Evolutionary conservation across 1,140 invertebrate species (phyloP).

Genomic region (Heliothis virescens): DNA sequence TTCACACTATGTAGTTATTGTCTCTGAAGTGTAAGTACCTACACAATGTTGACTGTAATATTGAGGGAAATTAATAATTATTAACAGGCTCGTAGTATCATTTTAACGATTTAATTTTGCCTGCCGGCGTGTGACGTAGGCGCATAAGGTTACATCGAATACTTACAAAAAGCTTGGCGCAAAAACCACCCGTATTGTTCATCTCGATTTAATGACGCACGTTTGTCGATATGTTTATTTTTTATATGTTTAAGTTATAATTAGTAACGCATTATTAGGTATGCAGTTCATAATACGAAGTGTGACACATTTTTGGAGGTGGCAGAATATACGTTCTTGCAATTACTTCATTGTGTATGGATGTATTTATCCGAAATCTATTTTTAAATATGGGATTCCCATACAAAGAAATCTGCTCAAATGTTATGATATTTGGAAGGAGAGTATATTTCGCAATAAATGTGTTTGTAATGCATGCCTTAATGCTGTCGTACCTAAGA

Average conservation of each 20-base stretch:
- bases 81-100: background rate
- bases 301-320: no score
- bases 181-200: no score
- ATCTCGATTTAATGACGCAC: background rate
- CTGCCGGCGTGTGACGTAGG: background rate
- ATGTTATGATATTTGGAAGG: background rate
- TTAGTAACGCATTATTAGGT: no score
- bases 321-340: no score
- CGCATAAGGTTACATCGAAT: background rate
- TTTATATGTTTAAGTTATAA: no score
- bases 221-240: background rate
- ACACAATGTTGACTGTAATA: background rate
- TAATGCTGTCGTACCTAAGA: background rate
- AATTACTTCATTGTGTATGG: no score
- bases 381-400: no score
- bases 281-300: no score
- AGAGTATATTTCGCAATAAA: slow-evolving; percentile 2
- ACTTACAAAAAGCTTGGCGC: no score
- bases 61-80: background rate
- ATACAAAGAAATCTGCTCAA: background rate
- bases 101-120: background rate
- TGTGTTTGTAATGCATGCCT: slow-evolving; percentile 9
- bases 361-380: no score
- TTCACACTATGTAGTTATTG: background rate
- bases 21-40: background rate